A percentile compares a stretch with the other conserved stretches of the same genome.
These are phyloP conservation scores for Romanogobio albipinnatus DNA, from an alignment of 2,113 vertebrate species.

Conservation along the genomic window DNA sequence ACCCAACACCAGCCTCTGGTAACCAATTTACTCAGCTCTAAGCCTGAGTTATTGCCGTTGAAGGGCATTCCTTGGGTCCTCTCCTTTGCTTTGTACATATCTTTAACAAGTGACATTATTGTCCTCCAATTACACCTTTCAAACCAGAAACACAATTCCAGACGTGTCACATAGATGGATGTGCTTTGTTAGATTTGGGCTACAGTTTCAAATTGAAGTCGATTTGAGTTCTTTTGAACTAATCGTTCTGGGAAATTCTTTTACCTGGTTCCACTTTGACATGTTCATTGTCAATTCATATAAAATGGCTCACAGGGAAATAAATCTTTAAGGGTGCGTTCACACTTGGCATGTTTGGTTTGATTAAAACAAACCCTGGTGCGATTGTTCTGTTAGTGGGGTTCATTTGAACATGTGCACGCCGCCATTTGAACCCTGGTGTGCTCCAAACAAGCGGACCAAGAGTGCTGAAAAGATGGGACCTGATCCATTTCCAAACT, in stretches of 20 bases:
- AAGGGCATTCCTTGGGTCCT: constrained; percentile 48
- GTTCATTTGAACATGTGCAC: too few species aligned
- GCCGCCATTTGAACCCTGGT: too few species aligned
- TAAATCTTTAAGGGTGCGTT: too few species aligned
- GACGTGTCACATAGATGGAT: background rate
- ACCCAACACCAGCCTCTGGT: constrained; percentile 44
- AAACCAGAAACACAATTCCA: background rate
- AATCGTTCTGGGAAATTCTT: background rate
- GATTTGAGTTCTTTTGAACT: background rate
- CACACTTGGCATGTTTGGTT: too few species aligned
- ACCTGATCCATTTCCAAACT: too few species aligned
- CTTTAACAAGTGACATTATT: constrained; percentile 49
- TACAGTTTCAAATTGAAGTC: constrained; percentile 31
- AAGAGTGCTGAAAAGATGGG: too few species aligned
- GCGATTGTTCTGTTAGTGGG: too few species aligned
- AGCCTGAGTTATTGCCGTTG: constrained; percentile 45
- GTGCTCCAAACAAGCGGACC: too few species aligned
- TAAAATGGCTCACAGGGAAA: background rate
- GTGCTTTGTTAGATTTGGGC: constrained; percentile 41
- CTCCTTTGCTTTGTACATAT: constrained; percentile 50
- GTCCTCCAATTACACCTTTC: constrained; percentile 48
- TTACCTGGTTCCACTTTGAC: constrained; percentile 17
- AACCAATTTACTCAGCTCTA: constrained; percentile 55
- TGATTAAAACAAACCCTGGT: too few species aligned
- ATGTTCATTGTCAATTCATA: background rate